phyloP scores from a whole-genome alignment of 1,140 invertebrate genomes.

The Notospermus geniculatus region DNA sequence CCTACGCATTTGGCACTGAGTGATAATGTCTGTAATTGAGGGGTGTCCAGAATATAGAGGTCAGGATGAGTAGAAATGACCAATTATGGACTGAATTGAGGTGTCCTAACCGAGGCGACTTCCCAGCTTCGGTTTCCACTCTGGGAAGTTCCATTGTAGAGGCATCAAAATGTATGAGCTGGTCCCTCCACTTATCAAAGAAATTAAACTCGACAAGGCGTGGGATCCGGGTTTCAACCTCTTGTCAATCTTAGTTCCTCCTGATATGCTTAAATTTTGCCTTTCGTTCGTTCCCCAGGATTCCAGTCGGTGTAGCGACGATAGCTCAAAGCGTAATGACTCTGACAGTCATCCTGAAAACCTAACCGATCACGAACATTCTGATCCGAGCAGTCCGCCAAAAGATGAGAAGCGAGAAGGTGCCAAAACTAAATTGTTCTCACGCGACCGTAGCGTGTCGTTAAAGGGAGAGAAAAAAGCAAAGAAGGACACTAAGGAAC shows the following conservation, averaged over 20 bases:
- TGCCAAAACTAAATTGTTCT: slow-evolving; percentile 57
- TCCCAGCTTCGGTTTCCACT: too few relatives aligned
- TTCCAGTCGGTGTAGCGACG: slow-evolving; percentile 62
- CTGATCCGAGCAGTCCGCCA: slow-evolving; percentile 50
- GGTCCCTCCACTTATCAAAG: too few relatives aligned
- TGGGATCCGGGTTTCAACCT: too few relatives aligned
- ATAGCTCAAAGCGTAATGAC: slow-evolving; percentile 64
- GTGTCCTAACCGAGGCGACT: too few relatives aligned
- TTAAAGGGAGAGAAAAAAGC: slow-evolving; percentile 51
- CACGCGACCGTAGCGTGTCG: slow-evolving; percentile 41
- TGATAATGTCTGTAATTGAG: too few relatives aligned
- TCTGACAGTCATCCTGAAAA: slow-evolving; percentile 62
- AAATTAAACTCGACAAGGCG: too few relatives aligned
- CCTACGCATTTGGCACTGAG: too few relatives aligned
- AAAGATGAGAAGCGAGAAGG: slow-evolving; percentile 53
- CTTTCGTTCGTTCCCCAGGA: slow-evolving; percentile 39
- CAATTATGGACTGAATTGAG: neutral
- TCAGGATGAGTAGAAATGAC: neutral
- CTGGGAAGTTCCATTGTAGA: too few relatives aligned
- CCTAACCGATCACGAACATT: slow-evolving; percentile 61
- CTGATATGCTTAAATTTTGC: neutral
- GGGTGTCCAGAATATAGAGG: too few relatives aligned
- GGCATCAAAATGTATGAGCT: too few relatives aligned
- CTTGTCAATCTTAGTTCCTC: too few relatives aligned
- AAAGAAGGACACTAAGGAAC: slow-evolving; percentile 38